A percentile compares a stretch with the other conserved stretches of the same genome.
phyloP scores from a whole-genome alignment of 2,113 vertebrate species.

The Siniperca knerii region DNA sequence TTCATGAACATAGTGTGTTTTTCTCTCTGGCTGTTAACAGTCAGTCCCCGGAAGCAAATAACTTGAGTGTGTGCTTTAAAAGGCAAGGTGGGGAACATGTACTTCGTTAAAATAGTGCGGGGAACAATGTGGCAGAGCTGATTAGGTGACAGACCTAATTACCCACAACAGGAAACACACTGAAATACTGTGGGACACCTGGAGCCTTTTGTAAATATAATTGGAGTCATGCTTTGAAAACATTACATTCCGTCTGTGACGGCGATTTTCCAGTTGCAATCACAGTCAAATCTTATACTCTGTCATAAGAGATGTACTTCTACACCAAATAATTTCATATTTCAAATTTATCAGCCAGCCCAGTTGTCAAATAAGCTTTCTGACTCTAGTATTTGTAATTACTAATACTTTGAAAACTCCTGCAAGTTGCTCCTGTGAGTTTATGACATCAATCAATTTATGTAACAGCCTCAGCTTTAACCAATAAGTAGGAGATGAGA shows the following conservation, averaged over 20 bases:
- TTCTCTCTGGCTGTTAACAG: slow-evolving; percentile 15
- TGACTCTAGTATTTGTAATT: slow-evolving; percentile 7
- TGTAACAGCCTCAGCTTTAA: slow-evolving; percentile 18
- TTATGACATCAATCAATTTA: slow-evolving; percentile 24
- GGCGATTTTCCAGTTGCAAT: background rate
- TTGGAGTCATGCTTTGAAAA: slow-evolving; percentile 24
- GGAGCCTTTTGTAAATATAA: slow-evolving; percentile 29
- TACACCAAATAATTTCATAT: background rate
- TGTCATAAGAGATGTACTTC: background rate
- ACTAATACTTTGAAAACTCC: slow-evolving; percentile 15
- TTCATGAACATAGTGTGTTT: slow-evolving; percentile 35
- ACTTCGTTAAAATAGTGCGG: background rate
- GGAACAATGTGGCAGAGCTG: slow-evolving; percentile 45
- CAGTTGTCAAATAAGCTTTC: slow-evolving; percentile 11
- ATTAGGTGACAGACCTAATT: slow-evolving; percentile 53
- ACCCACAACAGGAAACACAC: slow-evolving; percentile 25
- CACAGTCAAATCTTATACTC: background rate
- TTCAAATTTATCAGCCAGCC: background rate
- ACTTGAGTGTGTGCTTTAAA: slow-evolving; percentile 26
- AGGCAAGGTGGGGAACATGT: slow-evolving; percentile 12
- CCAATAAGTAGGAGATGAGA: slow-evolving; percentile 16
- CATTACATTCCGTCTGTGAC: slow-evolving; percentile 2
- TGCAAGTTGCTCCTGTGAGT: slow-evolving; percentile 14
- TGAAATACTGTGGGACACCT: slow-evolving; percentile 16
- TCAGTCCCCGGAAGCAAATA: background rate